phyloP scores from a whole-genome alignment of 2,888 invertebrate genomes.

The Allygus modestus region DNA sequence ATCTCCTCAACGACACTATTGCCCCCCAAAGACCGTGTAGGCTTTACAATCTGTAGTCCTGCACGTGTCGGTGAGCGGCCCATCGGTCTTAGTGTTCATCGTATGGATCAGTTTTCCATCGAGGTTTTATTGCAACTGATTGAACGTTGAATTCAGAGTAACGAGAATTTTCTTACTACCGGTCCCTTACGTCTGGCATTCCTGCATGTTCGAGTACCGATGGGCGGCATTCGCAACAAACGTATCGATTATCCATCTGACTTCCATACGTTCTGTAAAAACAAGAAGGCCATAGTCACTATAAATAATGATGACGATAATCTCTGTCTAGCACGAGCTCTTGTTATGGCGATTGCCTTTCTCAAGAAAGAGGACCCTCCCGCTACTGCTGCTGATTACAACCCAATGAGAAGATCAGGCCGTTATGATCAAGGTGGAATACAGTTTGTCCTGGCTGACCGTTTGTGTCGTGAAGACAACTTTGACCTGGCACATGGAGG shows the following conservation, averaged over 20 bases:
- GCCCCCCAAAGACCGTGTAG: slow-evolving; percentile 16
- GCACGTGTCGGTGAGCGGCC: not conserved
- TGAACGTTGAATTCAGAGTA: slow-evolving; percentile 14
- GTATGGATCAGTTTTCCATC: slow-evolving; percentile 9
- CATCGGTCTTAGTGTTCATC: slow-evolving; percentile 2
- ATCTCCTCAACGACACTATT: not conserved
- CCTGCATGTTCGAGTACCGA: not conserved
- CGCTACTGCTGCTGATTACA: not conserved
- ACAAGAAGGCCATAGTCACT: not conserved
- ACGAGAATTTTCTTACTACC: not conserved
- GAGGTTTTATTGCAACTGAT: slow-evolving; percentile 15
- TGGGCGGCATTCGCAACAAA: not conserved
- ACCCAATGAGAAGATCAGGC: not conserved
- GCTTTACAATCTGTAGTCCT: slow-evolving; percentile 12
- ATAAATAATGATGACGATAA: slow-evolving; percentile 59
- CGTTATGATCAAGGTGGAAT: slow-evolving; percentile 3
- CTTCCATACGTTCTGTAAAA: slow-evolving; percentile 19
- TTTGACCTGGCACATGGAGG: slow-evolving; percentile 31
- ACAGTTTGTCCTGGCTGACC: not conserved
- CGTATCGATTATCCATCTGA: not conserved
- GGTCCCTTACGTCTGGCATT: not conserved
- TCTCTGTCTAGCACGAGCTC: slow-evolving; percentile 59
- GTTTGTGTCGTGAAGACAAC: slow-evolving; percentile 18
- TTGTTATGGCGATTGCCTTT: slow-evolving; percentile 65
- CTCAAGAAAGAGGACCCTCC: slow-evolving; percentile 59